Conservation (phyloP, 2,113 vertebrate species). For the Athene noctua region DNA sequence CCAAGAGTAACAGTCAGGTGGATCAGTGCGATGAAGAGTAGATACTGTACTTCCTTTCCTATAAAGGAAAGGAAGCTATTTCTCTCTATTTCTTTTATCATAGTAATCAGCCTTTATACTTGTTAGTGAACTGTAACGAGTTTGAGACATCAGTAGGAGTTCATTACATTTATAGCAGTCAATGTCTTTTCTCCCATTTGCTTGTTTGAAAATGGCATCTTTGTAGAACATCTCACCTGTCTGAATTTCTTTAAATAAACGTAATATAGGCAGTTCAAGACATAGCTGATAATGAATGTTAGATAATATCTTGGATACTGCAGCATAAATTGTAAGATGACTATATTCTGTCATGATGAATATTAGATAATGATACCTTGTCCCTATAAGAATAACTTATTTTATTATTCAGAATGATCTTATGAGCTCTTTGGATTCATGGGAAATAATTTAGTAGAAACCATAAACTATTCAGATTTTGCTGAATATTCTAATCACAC, state of each 20-base stretch:
- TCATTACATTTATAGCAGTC: constrained; percentile 28
- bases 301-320: constrained; percentile 19
- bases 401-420: constrained; percentile 49
- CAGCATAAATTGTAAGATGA: constrained; percentile 38
- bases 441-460: constrained; percentile 21
- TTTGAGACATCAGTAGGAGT: constrained; percentile 5
- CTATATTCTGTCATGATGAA: not conserved
- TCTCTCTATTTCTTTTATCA: not conserved
- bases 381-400: constrained; percentile 45
- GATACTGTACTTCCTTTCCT: constrained; percentile 29
- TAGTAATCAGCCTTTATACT: constrained; percentile 29
- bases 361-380: constrained; percentile 54
- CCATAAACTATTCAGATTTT: constrained; percentile 39
- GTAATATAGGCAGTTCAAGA: constrained; percentile 20
- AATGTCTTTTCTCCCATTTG: constrained; percentile 1
- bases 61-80: constrained; percentile 25
- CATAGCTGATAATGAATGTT: constrained; percentile 23
- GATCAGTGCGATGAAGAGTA: not conserved
- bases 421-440: constrained; percentile 3
- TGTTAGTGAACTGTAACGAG: not conserved
- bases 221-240: not conserved
- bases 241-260: constrained; percentile 34
- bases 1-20: constrained; percentile 45
- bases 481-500: constrained; percentile 43
- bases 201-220: constrained; percentile 26